Evolutionary conservation across 2,797 vertebrate genomes (phyloP).

Genomic region (Dromococcyx pavoninus): DNA sequence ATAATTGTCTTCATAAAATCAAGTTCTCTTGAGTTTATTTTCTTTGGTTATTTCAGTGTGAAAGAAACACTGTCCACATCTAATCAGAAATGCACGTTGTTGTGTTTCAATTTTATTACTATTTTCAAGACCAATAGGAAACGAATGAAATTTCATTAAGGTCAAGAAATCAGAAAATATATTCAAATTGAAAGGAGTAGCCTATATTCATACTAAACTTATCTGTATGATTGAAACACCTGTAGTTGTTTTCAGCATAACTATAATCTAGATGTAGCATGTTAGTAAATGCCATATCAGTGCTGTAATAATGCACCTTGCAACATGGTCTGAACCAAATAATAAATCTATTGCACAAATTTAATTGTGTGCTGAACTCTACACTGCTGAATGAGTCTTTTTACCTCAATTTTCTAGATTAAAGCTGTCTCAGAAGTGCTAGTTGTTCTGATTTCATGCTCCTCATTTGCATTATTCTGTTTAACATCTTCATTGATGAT

Average conservation of each 20-base stretch:
- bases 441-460: background rate
- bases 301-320: background rate
- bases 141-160: rapidly evolving
- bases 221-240: background rate
- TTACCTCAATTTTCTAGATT: background rate
- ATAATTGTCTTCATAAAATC: background rate
- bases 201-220: background rate
- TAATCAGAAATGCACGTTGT: background rate
- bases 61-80: background rate
- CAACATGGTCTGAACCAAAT: background rate
- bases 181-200: background rate
- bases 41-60: background rate
- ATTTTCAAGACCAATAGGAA: background rate
- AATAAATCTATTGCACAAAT: background rate
- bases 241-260: background rate
- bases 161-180: background rate
- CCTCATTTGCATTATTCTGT: background rate
- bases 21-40: background rate
- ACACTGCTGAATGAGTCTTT: background rate
- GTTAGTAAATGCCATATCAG: background rate
- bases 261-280: background rate
- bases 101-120: background rate
- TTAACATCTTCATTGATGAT: too few species aligned
- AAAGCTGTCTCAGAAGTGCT: background rate
- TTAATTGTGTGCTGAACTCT: background rate